These are phyloP conservation scores for Lithophane socia DNA, from an alignment of 2,888 invertebrate genomes.

Conservation along the genomic window DNA sequence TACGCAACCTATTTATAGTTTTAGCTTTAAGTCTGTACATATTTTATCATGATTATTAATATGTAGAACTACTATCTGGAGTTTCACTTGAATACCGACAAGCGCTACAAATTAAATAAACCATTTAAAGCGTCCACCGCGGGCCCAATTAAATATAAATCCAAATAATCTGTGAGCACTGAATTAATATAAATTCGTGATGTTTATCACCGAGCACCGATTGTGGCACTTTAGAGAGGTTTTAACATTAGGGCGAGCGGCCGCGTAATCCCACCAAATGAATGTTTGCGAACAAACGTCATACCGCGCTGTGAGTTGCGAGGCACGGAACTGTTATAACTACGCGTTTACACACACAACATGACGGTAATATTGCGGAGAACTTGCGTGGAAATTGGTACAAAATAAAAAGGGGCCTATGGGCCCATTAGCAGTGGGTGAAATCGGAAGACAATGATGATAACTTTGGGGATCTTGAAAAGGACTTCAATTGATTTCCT, in stretches of 20 bases:
- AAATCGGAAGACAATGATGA: not conserved
- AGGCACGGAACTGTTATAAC: conserved; percentile 1
- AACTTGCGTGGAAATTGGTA: not conserved
- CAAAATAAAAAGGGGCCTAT: not conserved
- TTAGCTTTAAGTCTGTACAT: too few relatives aligned
- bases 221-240: conserved; percentile 31
- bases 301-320: conserved; percentile 2
- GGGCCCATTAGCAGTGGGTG: not conserved
- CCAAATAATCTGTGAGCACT: conserved; percentile 17
- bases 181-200: conserved; percentile 42
- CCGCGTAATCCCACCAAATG: conserved; percentile 57
- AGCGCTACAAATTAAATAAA: not conserved
- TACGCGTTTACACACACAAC: conserved; percentile 1
- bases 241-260: conserved; percentile 15
- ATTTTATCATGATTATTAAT: too few relatives aligned
- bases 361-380: not conserved
- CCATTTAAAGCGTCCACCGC: not conserved
- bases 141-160: conserved; percentile 15
- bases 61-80: too few relatives aligned
- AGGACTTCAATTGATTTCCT: too few relatives aligned
- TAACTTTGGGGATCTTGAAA: not conserved
- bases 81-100: too few relatives aligned
- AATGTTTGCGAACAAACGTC: conserved; percentile 60
- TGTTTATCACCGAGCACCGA: conserved; percentile 31
- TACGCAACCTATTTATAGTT: too few relatives aligned